Percentiles rank a stretch among this genome's conserved stretches.
Evolutionary conservation across 2,113 vertebrate species (phyloP).

Genomic region (Mesocricetus auratus): DNA sequence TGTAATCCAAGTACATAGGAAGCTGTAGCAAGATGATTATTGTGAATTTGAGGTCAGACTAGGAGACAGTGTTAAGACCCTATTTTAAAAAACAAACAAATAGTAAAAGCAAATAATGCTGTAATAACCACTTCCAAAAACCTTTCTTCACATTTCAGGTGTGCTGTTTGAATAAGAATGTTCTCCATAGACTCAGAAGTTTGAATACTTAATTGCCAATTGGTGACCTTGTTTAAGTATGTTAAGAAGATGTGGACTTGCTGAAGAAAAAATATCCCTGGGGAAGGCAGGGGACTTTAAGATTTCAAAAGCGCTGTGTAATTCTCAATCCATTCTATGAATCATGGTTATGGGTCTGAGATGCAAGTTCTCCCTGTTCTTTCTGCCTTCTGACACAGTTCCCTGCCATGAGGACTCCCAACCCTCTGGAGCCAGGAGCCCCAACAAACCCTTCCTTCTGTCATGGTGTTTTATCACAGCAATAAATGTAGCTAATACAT

Average conservation of each 20-base stretch:
- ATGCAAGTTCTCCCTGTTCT: neutral
- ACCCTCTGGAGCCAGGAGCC: neutral
- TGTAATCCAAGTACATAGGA: neutral
- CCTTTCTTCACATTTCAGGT: neutral
- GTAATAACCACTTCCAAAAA: neutral
- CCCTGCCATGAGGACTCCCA: neutral
- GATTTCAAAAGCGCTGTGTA: neutral
- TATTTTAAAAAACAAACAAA: neutral
- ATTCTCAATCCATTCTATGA: neutral
- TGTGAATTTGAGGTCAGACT: neutral
- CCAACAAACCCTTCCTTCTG: neutral
- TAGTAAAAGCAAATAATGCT: neutral
- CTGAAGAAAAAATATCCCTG: neutral
- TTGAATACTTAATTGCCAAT: neutral
- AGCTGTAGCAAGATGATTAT: neutral
- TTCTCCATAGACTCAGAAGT: neutral
- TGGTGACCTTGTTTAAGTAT: neutral
- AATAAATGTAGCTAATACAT: neutral
- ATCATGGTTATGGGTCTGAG: neutral
- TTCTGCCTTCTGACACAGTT: neutral
- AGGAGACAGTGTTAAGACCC: neutral
- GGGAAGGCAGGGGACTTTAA: neutral
- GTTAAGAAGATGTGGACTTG: neutral
- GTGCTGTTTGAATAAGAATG: neutral
- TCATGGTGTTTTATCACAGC: neutral